phyloP scores from a whole-genome alignment of 2,888 invertebrate species.

The Melipona bicolor region DNA sequence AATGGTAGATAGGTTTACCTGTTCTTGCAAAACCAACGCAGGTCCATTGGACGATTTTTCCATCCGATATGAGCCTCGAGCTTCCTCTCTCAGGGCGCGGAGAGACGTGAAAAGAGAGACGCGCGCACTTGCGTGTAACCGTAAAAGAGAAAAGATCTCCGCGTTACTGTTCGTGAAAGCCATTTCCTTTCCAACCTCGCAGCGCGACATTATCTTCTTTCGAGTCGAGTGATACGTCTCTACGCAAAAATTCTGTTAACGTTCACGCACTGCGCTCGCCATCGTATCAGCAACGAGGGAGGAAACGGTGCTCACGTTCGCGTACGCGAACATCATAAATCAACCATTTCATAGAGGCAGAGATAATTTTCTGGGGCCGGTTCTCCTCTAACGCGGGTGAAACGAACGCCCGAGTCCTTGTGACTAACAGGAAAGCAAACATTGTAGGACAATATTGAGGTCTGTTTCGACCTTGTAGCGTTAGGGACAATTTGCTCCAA shows the following conservation, averaged over 20 bases:
- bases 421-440: conserved; percentile 15
- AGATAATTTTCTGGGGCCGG: conserved; percentile 16
- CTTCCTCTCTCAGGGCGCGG: neutral
- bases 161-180: neutral
- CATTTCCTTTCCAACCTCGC: neutral
- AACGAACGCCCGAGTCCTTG: neutral
- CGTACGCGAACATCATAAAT: conserved; percentile 19
- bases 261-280: neutral
- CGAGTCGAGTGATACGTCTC: conserved; percentile 22
- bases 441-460: neutral
- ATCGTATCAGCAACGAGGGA: conserved; percentile 16
- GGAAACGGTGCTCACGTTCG: conserved; percentile 2
- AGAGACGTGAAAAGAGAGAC: neutral
- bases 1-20: neutral
- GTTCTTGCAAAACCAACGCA: neutral
- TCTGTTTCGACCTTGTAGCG: neutral
- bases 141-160: neutral
- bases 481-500: neutral
- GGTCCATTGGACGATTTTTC: neutral
- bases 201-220: conserved; percentile 25
- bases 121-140: neutral
- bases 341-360: conserved; percentile 11
- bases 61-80: neutral
- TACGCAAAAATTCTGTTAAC: conserved; percentile 32
- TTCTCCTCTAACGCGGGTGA: neutral